phyloP scores from a whole-genome alignment of 2,888 invertebrate species.

The Polymixis lichenea region DNA sequence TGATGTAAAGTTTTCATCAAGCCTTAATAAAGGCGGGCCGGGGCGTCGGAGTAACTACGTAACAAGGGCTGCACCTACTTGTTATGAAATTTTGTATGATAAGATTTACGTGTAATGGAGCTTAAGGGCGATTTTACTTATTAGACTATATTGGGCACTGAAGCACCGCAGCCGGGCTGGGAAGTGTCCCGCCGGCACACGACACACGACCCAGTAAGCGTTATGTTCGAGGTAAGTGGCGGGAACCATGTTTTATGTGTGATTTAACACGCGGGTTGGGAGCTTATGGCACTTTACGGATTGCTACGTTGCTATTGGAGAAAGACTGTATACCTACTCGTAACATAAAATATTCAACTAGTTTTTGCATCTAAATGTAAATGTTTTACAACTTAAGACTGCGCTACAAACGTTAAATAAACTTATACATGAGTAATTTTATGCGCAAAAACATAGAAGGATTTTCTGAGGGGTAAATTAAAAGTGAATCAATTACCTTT shows the following conservation, averaged over 20 bases:
- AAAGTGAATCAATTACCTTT: conserved; percentile 17
- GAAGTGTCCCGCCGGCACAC: conserved; percentile 37
- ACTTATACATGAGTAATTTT: conserved; percentile 1
- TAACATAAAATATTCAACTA: conserved; percentile 20
- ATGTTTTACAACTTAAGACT: conserved; percentile 16
- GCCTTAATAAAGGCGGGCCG: conserved; percentile 80
- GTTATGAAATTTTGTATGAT: conserved; percentile 70
- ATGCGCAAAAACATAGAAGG: neutral
- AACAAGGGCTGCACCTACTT: conserved; percentile 72
- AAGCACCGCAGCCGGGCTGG: conserved; percentile 14
- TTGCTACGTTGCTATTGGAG: conserved; percentile 24
- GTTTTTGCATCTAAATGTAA: conserved; percentile 24
- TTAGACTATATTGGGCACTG: conserved; percentile 49
- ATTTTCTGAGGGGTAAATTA: conserved; percentile 20
- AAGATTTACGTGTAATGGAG: conserved; percentile 60
- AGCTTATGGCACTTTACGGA: conserved; percentile 55
- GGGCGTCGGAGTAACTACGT: conserved; percentile 66
- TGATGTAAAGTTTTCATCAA: conserved; percentile 88
- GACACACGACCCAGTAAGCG: conserved; percentile 52
- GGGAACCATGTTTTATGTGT: conserved; percentile 57
- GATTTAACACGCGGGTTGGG: conserved; percentile 59
- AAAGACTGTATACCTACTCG: conserved; percentile 7
- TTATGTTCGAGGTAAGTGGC: conserved; percentile 53
- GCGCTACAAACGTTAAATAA: conserved; percentile 9
- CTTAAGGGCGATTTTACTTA: conserved; percentile 60